Evolutionary conservation across 2,888 invertebrate genomes (phyloP).

Genomic region (Nomada goodeniana): DNA sequence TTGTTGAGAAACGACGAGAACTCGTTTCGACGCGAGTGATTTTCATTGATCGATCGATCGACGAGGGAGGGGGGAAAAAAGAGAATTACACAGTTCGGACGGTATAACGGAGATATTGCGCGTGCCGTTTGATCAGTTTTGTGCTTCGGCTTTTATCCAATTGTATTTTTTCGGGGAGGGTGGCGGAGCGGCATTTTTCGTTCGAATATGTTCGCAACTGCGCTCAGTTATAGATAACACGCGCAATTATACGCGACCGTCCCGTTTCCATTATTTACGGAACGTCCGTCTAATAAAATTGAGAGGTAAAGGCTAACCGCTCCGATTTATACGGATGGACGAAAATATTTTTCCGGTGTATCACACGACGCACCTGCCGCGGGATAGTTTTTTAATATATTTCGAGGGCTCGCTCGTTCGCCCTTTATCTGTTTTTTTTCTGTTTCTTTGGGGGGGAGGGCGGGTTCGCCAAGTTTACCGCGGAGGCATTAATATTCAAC

Average conservation of each 20-base stretch:
- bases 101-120: conserved; percentile 24
- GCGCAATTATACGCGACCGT: conserved; percentile 47
- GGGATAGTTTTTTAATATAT: conserved; percentile 60
- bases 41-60: conserved; percentile 3
- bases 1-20: conserved; percentile 19
- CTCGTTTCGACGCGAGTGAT: background rate
- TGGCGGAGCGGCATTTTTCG: background rate
- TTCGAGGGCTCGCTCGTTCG: conserved; percentile 10
- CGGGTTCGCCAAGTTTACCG: background rate
- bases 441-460: too few relatives aligned
- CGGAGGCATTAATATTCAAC: conserved; percentile 17
- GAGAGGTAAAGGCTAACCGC: conserved; percentile 44
- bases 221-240: conserved; percentile 48
- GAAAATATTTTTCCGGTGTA: conserved; percentile 53
- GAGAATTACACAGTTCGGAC: conserved; percentile 1
- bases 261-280: conserved; percentile 67
- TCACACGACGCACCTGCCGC: conserved; percentile 46
- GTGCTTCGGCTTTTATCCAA: conserved; percentile 28
- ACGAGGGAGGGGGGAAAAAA: background rate
- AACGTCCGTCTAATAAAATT: conserved; percentile 62
- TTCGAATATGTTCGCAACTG: conserved; percentile 51
- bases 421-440: background rate
- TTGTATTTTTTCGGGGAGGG: background rate
- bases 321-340: conserved; percentile 57
- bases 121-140: conserved; percentile 42